Percentiles rank a stretch among this genome's conserved stretches.
phyloP scores from a whole-genome alignment of 2,888 invertebrate species.

The Campoplex nolae region DNA sequence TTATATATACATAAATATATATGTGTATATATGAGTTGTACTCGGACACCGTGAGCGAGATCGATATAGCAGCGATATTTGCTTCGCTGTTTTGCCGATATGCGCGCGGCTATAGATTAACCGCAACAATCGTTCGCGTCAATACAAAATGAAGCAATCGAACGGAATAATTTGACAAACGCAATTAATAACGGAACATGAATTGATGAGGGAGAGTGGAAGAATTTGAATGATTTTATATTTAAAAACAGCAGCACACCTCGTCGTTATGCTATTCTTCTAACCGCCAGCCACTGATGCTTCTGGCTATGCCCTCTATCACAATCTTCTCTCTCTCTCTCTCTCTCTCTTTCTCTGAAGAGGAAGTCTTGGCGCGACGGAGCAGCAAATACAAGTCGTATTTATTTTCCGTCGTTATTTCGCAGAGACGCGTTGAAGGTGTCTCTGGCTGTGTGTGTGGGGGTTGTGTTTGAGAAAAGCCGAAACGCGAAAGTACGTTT shows the following conservation, averaged over 20 bases:
- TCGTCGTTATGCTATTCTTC: conserved; percentile 40
- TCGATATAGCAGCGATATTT: conserved; percentile 60
- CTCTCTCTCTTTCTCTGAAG: conserved; percentile 30
- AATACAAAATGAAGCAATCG: conserved; percentile 20
- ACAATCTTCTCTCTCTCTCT: conserved; percentile 39
- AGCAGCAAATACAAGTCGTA: conserved; percentile 26
- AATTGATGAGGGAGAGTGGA: neutral
- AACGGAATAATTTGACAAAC: conserved; percentile 28
- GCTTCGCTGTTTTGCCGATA: conserved; percentile 56
- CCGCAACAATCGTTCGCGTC: conserved; percentile 26
- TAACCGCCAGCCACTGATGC: conserved; percentile 51
- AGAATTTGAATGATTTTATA: conserved; percentile 37
- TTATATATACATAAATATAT: conserved; percentile 14
- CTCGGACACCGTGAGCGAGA: conserved; percentile 46
- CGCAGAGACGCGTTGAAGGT: conserved; percentile 59
- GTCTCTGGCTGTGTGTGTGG: conserved; percentile 1
- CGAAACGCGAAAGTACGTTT: conserved; percentile 24
- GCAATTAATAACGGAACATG: neutral
- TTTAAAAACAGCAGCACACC: conserved; percentile 65
- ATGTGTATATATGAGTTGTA: conserved; percentile 6
- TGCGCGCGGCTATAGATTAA: conserved; percentile 40
- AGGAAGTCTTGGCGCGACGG: conserved; percentile 39
- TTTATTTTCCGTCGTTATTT: conserved; percentile 21
- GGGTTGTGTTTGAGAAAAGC: conserved; percentile 67
- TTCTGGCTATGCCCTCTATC: conserved; percentile 25